phyloP scores from a whole-genome alignment of 2,888 invertebrate species.

The Hetaerina titia region DNA sequence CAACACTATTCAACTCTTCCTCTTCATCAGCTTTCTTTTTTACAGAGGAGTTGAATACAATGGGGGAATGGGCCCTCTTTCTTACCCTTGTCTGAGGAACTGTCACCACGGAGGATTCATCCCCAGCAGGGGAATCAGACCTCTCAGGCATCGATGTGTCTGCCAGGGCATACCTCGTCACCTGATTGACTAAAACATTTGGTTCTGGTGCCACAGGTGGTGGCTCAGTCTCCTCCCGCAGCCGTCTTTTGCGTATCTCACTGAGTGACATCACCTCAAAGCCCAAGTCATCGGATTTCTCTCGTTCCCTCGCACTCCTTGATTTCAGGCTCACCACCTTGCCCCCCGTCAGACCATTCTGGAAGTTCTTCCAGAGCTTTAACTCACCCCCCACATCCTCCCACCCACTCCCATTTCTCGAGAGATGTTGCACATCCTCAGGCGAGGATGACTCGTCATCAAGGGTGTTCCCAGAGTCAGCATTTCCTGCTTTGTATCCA shows the following conservation, averaged over 20 bases:
- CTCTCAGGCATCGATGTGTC: constrained; percentile 52
- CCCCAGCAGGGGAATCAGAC: constrained; percentile 69
- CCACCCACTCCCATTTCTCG: constrained; percentile 75
- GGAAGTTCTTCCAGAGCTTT: constrained; percentile 51
- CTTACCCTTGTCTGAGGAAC: background rate
- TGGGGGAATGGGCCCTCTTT: constrained; percentile 68
- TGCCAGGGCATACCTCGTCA: constrained; percentile 22
- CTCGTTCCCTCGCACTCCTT: constrained; percentile 41
- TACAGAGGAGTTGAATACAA: constrained; percentile 26
- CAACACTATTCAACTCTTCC: background rate
- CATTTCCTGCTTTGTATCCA: constrained; percentile 79
- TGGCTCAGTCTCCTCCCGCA: background rate
- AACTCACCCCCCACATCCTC: constrained; percentile 69
- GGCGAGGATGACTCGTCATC: constrained; percentile 30
- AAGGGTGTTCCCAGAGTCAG: constrained; percentile 44
- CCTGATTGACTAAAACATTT: background rate
- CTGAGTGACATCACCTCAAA: constrained; percentile 59
- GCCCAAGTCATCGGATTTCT: constrained; percentile 10
- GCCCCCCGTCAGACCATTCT: constrained; percentile 52
- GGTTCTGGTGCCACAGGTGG: background rate
- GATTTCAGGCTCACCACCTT: constrained; percentile 55
- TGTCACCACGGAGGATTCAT: background rate
- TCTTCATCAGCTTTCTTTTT: constrained; percentile 21
- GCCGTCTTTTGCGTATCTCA: constrained; percentile 76
- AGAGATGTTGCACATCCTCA: constrained; percentile 72